Evolutionary conservation across 2,113 vertebrate species (phyloP).

Genomic region (Oreochromis tanganicae): DNA sequence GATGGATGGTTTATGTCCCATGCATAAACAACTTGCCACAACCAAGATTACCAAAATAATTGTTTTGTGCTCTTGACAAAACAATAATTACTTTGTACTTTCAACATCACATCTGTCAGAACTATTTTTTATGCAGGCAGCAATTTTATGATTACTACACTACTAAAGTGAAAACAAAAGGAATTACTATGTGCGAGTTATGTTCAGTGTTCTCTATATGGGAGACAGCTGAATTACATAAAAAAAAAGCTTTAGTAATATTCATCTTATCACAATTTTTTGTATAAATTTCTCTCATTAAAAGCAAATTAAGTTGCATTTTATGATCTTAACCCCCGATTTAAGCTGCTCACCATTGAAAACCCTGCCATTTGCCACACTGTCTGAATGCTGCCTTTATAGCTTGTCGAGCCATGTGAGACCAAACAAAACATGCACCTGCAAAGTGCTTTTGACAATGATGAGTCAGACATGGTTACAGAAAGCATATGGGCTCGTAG

Average conservation of each 20-base stretch:
- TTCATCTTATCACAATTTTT: background rate
- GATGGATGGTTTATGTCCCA: background rate
- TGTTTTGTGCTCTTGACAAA: background rate
- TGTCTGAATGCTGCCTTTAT: background rate
- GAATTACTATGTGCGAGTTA: background rate
- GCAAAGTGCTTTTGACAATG: conserved; percentile 38
- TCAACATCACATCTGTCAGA: background rate
- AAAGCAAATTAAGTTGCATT: background rate
- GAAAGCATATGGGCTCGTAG: conserved; percentile 41
- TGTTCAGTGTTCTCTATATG: background rate
- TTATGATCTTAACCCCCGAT: background rate
- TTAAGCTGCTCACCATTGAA: background rate
- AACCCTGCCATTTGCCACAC: background rate
- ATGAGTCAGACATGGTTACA: conserved; percentile 34
- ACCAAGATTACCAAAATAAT: background rate
- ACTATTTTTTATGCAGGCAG: background rate
- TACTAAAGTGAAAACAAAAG: background rate
- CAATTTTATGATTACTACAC: background rate
- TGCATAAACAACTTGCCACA: background rate
- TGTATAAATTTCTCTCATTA: background rate
- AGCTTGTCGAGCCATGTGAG: background rate
- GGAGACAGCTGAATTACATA: background rate
- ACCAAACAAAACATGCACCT: conserved; percentile 27
- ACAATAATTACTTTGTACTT: background rate
- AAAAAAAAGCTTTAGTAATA: background rate